Evolutionary conservation across 2,888 invertebrate species (phyloP).

Genomic region (Sycophila texana): DNA sequence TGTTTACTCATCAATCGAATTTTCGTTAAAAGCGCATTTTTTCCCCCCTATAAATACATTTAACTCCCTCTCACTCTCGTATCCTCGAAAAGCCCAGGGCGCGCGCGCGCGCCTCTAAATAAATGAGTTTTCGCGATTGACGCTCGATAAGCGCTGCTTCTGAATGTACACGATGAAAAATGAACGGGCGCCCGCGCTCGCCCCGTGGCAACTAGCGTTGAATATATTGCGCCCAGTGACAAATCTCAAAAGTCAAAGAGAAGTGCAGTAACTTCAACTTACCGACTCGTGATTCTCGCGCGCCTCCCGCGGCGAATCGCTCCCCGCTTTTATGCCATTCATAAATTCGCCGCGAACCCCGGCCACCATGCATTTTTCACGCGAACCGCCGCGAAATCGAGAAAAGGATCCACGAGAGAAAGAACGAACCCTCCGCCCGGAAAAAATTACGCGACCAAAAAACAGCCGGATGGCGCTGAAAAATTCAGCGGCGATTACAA

Average conservation of each 20-base stretch:
- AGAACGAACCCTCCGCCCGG: too few species aligned
- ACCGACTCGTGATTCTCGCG: constrained; percentile 34
- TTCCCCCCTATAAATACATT: too few species aligned
- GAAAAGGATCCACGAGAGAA: background rate
- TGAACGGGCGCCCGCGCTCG: background rate
- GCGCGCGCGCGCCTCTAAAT: background rate
- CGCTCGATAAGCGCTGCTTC: constrained; percentile 3
- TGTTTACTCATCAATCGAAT: too few species aligned
- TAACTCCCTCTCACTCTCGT: background rate
- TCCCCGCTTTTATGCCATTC: constrained; percentile 45
- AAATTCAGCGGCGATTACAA: too few species aligned
- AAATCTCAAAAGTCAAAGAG: constrained; percentile 25
- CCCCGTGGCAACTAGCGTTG: background rate
- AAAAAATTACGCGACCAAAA: too few species aligned
- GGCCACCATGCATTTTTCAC: background rate
- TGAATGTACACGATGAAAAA: constrained; percentile 14
- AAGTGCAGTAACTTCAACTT: constrained; percentile 43
- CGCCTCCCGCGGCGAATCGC: constrained; percentile 30
- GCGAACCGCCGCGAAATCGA: too few species aligned
- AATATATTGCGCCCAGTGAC: constrained; percentile 29
- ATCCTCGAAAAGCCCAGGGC: background rate
- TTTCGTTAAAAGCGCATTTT: too few species aligned
- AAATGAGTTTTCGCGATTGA: constrained; percentile 16
- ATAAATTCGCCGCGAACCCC: constrained; percentile 34
- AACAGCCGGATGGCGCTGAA: too few species aligned